These are phyloP conservation scores for Neocloeon triangulifer DNA, from an alignment of 1,140 invertebrate species.

Conservation along the genomic window DNA sequence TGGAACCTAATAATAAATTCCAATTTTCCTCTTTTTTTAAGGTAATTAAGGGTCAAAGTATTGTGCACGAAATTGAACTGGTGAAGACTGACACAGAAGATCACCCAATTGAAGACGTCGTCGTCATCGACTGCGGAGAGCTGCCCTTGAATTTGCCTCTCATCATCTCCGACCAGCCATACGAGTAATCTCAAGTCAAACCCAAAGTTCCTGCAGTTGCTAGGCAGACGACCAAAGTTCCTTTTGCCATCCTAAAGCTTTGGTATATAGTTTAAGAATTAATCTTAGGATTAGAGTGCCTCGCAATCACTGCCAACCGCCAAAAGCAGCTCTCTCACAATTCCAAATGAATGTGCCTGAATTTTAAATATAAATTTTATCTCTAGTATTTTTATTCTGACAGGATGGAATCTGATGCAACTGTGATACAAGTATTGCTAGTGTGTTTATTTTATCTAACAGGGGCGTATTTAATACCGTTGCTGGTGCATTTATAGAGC, in stretches of 20 bases:
- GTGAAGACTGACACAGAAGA: constrained; percentile 52
- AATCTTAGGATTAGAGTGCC: neutral
- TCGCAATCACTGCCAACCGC: too few relatives aligned
- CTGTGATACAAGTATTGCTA: constrained; percentile 2
- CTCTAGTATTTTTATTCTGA: too few relatives aligned
- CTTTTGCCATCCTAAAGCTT: too few relatives aligned
- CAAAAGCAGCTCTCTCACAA: too few relatives aligned
- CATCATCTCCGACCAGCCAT: constrained; percentile 39
- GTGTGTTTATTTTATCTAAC: constrained; percentile 4
- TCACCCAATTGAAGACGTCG: constrained; percentile 34
- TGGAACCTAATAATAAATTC: neutral
- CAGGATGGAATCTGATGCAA: too few relatives aligned
- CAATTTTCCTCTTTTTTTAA: constrained; percentile 15
- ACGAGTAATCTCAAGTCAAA: too few relatives aligned
- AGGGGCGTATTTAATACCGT: constrained; percentile 4
- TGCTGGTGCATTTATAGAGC: constrained; percentile 1
- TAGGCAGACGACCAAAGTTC: too few relatives aligned
- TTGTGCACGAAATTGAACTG: constrained; percentile 68
- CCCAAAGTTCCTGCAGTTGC: too few relatives aligned
- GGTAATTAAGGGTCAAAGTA: constrained; percentile 56
- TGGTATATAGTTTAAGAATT: neutral
- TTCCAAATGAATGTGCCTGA: too few relatives aligned
- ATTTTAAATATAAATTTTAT: too few relatives aligned
- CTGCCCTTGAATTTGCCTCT: constrained; percentile 22
- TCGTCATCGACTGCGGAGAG: constrained; percentile 27